phyloP scores from a whole-genome alignment of 1,140 invertebrate genomes.

The Zaprionus inermis region DNA sequence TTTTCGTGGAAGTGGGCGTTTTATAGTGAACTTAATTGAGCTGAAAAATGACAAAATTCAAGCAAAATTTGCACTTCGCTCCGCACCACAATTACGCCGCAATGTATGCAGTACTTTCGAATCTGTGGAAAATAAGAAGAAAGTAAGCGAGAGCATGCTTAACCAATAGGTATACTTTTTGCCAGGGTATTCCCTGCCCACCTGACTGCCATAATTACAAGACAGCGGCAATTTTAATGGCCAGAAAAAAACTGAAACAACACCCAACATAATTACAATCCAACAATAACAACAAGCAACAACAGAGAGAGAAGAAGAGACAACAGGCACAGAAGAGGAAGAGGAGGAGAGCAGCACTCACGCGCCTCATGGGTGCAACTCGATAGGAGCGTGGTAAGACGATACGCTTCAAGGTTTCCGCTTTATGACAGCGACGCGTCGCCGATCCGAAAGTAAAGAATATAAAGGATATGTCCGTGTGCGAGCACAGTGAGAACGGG shows the following conservation, averaged over 20 bases:
- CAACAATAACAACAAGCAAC: conserved; percentile 52
- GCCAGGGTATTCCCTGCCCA: neutral
- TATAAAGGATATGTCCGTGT: conserved; percentile 30
- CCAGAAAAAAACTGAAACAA: conserved; percentile 26
- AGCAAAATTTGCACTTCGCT: neutral
- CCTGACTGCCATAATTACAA: conserved; percentile 53
- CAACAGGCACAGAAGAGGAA: conserved; percentile 1
- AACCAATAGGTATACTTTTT: too few species aligned
- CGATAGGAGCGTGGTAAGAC: conserved; percentile 66
- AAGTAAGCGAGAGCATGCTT: too few species aligned
- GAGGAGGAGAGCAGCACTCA: conserved; percentile 25
- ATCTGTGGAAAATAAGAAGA: neutral
- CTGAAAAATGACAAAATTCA: neutral
- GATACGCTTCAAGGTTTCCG: conserved; percentile 80
- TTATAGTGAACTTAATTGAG: neutral
- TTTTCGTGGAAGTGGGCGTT: conserved; percentile 7
- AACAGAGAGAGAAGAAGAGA: conserved; percentile 7
- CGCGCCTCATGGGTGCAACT: conserved; percentile 63
- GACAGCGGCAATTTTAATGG: conserved; percentile 48
- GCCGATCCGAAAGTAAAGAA: conserved; percentile 14
- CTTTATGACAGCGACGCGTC: conserved; percentile 54
- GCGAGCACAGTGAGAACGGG: neutral
- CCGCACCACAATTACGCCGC: neutral
- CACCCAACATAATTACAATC: conserved; percentile 64
- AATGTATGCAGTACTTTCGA: conserved; percentile 41